Percentiles rank a stretch among this genome's conserved stretches.
These are phyloP conservation scores for Seira ritae DNA, from an alignment of 2,888 invertebrate species.

Conservation along the genomic window DNA sequence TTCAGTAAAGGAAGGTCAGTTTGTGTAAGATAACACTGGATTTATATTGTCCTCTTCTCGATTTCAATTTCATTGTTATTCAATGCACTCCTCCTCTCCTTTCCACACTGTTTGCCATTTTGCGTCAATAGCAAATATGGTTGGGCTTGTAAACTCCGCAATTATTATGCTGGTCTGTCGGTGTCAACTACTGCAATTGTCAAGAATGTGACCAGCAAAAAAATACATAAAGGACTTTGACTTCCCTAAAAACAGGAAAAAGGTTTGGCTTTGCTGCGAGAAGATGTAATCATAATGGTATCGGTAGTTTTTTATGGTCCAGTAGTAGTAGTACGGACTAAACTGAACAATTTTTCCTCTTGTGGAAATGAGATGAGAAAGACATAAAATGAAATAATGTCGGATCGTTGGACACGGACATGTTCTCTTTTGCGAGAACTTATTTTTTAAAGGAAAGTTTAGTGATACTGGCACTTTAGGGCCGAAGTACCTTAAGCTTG, in stretches of 20 bases:
- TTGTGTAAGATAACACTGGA: too few species aligned
- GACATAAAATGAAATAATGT: constrained; percentile 43
- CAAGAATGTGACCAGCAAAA: background rate
- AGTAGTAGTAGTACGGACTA: too few species aligned
- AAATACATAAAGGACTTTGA: constrained; percentile 32
- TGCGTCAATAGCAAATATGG: too few species aligned
- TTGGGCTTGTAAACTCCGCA: background rate
- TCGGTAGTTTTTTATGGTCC: background rate
- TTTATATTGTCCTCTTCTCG: too few species aligned
- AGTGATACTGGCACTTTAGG: constrained; percentile 7
- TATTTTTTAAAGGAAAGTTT: background rate
- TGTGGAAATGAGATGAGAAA: constrained; percentile 32
- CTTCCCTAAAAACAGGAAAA: constrained; percentile 6
- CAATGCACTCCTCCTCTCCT: background rate
- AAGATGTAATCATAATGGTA: background rate
- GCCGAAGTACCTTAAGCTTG: too few species aligned
- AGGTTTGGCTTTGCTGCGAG: too few species aligned
- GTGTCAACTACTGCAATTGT: constrained; percentile 11
- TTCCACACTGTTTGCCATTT: background rate
- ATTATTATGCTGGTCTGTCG: background rate
- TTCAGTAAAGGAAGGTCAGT: too few species aligned
- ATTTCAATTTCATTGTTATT: constrained; percentile 1
- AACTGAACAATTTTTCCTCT: constrained; percentile 7
- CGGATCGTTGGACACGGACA: constrained; percentile 2
- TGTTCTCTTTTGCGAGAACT: too few species aligned